Evolutionary conservation across 2,888 invertebrate genomes (phyloP), one percentile per base, ranked within the genome.

Genomic region (Heliconius hortense): DNA sequence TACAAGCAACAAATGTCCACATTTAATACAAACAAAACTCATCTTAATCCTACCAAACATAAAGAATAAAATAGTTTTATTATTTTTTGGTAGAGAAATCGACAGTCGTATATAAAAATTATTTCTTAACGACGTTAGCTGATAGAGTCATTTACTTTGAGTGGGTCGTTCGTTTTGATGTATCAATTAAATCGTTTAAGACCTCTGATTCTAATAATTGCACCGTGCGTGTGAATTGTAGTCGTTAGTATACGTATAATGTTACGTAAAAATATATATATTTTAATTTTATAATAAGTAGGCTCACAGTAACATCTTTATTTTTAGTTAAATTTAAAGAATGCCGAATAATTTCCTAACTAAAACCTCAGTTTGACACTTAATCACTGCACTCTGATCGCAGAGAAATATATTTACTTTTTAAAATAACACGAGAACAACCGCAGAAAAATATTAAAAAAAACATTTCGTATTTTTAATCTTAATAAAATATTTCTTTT

Each of bases 101-200:
- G 48, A 74, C 59, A 63, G 72, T 67, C 21, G 75, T 69, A 75
- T 74, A 48, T 39, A 77, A 80, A 82, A 80, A 82, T 81, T 80
- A 79, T 79, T 81, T 80, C 74, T 73, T 80, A 80, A 81, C 79
- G 80, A 82, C 76, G 79, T 74, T 76, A 74, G 71, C 75, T 79
- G 79, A 81, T 81, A 77, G 79, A 80, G 78, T 77, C 77, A 76
- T 79, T n/a, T 66, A 39, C 43, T 72, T 53, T 72, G 74, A 78
- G 76, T 69, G 76, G 66, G n/a, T 39, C 69, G 68, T 74, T 77
- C n/a, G 76, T 69, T 66, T 73, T 60, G 73, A 77, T 72, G 72
- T 69, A 56, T 71, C 74, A 74, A 78, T 78, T 73, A 74, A 77
- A 73, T 72, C 56, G 74, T 59, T 69, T 62, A 69, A 69, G 69